Evolutionary conservation across 2,113 vertebrate genomes (phyloP).

Genomic region (Nibea albiflora): DNA sequence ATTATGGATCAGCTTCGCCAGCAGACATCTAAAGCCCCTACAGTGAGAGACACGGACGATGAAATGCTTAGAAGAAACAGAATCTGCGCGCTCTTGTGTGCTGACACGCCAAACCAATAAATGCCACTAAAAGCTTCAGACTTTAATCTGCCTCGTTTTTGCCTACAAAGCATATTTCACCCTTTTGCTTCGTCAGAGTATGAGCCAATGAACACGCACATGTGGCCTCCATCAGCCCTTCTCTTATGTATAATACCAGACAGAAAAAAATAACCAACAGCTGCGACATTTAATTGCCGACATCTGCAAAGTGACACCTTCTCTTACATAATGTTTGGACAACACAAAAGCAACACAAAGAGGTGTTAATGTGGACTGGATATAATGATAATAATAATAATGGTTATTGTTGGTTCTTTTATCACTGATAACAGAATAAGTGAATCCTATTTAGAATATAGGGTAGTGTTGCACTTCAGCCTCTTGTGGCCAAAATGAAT

Average conservation of each 20-base stretch:
- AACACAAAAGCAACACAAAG: background rate
- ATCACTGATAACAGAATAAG: too few relatives aligned
- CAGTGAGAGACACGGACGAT: background rate
- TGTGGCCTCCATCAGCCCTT: constrained; percentile 71
- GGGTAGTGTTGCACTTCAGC: too few relatives aligned
- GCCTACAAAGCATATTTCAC: constrained; percentile 13
- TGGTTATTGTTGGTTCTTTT: too few relatives aligned
- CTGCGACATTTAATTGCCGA: background rate
- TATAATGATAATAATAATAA: background rate
- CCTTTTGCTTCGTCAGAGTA: constrained; percentile 21
- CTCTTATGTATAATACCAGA: constrained; percentile 28
- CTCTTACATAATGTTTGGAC: background rate
- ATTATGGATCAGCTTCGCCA: background rate
- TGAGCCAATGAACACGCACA: constrained; percentile 64
- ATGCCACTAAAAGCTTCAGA: constrained; percentile 18
- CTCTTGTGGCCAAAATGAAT: too few relatives aligned
- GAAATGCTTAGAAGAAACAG: background rate
- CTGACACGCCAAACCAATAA: constrained; percentile 16
- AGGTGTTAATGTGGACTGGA: background rate
- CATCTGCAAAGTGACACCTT: background rate
- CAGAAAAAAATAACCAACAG: constrained; percentile 37
- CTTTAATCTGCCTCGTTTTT: constrained; percentile 27
- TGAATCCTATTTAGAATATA: too few relatives aligned
- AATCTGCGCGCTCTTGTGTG: background rate
- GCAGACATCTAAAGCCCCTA: constrained; percentile 20